Conservation (phyloP, 2,797 vertebrate species). For the Spheniscus humboldti region DNA sequence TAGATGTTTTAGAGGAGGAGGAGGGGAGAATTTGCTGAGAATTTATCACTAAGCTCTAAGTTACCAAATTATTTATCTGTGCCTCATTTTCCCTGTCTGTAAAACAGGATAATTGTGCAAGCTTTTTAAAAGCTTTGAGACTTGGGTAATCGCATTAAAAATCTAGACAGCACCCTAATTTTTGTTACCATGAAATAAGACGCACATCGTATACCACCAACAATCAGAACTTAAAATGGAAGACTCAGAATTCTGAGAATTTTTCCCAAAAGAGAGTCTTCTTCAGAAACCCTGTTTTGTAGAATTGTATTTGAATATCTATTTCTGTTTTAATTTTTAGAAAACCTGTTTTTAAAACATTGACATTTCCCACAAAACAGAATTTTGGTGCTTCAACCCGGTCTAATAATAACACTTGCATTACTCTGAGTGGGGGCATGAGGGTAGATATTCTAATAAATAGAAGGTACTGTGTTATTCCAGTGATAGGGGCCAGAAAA, state of each 20-base stretch:
- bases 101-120: neutral
- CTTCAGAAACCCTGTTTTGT: neutral
- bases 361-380: neutral
- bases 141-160: neutral
- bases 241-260: neutral
- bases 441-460: neutral
- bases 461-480: accelerated
- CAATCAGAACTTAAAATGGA: neutral
- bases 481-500: neutral
- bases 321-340: neutral
- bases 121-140: neutral
- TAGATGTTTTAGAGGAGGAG: neutral
- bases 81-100: neutral
- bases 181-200: neutral
- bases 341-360: neutral
- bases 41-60: neutral
- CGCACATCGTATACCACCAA: neutral
- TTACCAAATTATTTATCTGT: neutral
- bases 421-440: neutral
- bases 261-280: neutral
- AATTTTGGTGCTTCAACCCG: neutral
- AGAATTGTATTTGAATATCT: neutral
- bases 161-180: neutral
- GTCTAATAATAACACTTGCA: neutral
- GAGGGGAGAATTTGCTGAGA: neutral